phyloP scores from a whole-genome alignment of 2,888 invertebrate species.

The Gymnocheta viridis region DNA sequence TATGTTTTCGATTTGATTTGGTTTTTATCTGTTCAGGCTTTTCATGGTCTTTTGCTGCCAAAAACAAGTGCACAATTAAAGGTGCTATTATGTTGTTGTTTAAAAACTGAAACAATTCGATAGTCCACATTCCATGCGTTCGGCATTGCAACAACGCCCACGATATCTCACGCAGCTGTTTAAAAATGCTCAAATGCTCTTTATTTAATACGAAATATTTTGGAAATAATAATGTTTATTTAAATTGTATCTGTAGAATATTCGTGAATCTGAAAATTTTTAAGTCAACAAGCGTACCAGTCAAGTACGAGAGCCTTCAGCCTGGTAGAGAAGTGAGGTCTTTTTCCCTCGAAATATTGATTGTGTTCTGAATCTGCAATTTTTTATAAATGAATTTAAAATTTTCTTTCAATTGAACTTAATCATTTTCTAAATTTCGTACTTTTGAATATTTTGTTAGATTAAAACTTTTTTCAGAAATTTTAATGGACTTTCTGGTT shows the following conservation, averaged over 20 bases:
- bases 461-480: too few relatives aligned
- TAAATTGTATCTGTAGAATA: not conserved
- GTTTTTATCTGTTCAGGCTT: conserved; percentile 41
- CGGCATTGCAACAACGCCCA: conserved; percentile 34
- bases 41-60: not conserved
- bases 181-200: not conserved
- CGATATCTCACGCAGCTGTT: conserved; percentile 29
- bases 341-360: too few relatives aligned
- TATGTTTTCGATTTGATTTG: conserved; percentile 44
- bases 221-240: not conserved
- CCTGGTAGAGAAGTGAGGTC: too few relatives aligned
- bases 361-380: too few relatives aligned
- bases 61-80: conserved; percentile 35
- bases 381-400: too few relatives aligned
- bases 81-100: not conserved
- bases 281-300: too few relatives aligned
- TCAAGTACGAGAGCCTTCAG: too few relatives aligned
- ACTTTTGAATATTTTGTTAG: too few relatives aligned
- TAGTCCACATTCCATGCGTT: conserved; percentile 25
- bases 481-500: too few relatives aligned
- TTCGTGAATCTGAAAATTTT: not conserved
- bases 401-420: too few relatives aligned
- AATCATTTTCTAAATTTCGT: too few relatives aligned
- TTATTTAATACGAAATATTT: not conserved
- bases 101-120: conserved; percentile 10